Percentiles rank a stretch among this genome's conserved stretches.
Conservation (phyloP, 2,888 invertebrate species). For the Xanthorhoe spadicearia region DNA sequence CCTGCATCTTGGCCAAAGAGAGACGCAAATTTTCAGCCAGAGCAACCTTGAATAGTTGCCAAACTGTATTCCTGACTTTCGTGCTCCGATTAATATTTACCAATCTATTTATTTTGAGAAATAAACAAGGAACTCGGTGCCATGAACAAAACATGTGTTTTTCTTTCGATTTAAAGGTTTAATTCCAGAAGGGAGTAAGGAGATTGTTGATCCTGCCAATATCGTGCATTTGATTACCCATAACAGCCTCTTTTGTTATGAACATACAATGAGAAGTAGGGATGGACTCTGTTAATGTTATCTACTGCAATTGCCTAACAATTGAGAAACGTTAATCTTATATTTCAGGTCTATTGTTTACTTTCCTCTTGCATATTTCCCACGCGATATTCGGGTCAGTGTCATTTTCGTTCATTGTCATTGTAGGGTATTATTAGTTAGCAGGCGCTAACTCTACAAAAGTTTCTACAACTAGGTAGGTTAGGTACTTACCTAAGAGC, state of each 20-base stretch:
- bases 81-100: slow-evolving; percentile 62
- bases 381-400: background rate
- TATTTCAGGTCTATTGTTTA: background rate
- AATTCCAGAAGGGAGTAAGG: background rate
- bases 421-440: no score
- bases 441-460: no score
- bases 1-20: slow-evolving; percentile 72
- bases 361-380: background rate
- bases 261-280: background rate
- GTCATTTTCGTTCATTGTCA: no score
- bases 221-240: no score
- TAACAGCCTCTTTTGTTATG: no score
- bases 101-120: slow-evolving; percentile 59
- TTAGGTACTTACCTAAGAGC: no score
- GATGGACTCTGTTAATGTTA: background rate
- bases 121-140: slow-evolving; percentile 53
- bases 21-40: slow-evolving; percentile 72
- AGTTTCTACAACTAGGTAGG: no score
- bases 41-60: slow-evolving; percentile 82
- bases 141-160: slow-evolving; percentile 12
- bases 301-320: background rate
- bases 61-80: slow-evolving; percentile 62
- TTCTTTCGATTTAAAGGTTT: background rate
- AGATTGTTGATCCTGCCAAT: no score
- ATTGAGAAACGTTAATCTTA: background rate